Base-by-base conservation (phyloP, 2,888 invertebrate species). In the Aporophyla lueneburgensis region DNA sequence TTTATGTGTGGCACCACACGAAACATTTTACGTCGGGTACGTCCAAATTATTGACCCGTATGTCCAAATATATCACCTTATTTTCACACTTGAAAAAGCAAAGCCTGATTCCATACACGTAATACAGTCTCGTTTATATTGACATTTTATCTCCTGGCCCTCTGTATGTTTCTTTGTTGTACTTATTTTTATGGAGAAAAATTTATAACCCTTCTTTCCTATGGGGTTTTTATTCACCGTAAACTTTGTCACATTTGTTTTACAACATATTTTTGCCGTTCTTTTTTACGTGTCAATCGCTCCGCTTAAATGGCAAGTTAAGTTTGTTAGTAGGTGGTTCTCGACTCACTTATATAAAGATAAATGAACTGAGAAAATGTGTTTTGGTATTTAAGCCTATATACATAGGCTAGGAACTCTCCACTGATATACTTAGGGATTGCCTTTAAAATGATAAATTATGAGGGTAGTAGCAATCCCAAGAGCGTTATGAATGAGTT, bases 51-150 rank as follows among this genome's bases (percentile, higher is more conserved):
- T 73, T 2, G 14, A n/a, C 24, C 78, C 83, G 88, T 92, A 81
- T 91, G 76, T 89, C 80, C 53, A 71, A 61, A 56, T 33, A 53
- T 77, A 79, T 83, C 89, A 88, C 88, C 89, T 91, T 91, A 92
- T 91, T 92, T 92, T 92, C 87, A 90, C 91, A 91, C 91, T 91
- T 93, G 92, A 93, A 93, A 93, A 93, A 92, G 91, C 92, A 90
- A 89, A 86, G 84, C 86, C 86, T 91, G 90, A 94, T 94, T 93
- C 94, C 70, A 87, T 90, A 89, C 94, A 93, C 94, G 93, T 93
- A 93, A 90, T 89, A 88, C 88, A 85, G 89, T 91, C 92, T 90
- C 91, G 88, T 91, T 92, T 92, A 91, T 93, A 93, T 93, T 92
- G 93, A 92, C 92, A 92, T 91, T 92, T 92, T 91, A 92, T 92